Conservation (phyloP, 2,888 invertebrate genomes). For the Ischnura elegans region DNA sequence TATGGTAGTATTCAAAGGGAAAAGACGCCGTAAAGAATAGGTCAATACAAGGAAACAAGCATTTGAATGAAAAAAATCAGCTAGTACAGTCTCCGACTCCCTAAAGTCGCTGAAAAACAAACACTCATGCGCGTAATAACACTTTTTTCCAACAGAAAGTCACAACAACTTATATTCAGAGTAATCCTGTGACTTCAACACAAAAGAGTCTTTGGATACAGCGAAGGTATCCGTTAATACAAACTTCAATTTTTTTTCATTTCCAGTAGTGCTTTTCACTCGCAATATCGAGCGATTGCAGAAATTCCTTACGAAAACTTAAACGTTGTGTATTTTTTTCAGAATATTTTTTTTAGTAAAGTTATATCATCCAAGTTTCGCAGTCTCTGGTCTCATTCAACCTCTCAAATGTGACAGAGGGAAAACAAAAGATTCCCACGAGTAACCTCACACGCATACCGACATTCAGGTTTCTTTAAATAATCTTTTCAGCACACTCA, state of each 20-base stretch:
- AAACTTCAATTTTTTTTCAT: conserved; percentile 42
- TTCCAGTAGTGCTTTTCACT: neutral
- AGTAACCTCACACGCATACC: neutral
- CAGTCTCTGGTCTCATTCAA: neutral
- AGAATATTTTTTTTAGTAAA: neutral
- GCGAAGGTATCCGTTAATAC: neutral
- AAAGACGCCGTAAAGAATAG: neutral
- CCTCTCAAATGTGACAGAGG: neutral
- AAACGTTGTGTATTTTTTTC: neutral
- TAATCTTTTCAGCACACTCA: neutral
- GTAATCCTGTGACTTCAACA: neutral
- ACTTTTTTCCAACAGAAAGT: conserved; percentile 3
- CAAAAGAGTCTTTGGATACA: neutral
- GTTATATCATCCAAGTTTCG: neutral
- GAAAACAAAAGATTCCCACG: neutral
- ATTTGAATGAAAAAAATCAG: neutral
- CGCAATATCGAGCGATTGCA: neutral
- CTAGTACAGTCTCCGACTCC: neutral
- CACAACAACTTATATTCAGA: neutral
- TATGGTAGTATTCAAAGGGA: neutral
- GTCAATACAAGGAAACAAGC: neutral
- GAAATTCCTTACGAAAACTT: conserved; percentile 40
- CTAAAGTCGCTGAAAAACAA: neutral
- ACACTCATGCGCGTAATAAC: neutral
- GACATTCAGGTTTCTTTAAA: neutral